Evolutionary conservation across 2,797 vertebrate species (phyloP).

Genomic region (Poecilia wingei): DNA sequence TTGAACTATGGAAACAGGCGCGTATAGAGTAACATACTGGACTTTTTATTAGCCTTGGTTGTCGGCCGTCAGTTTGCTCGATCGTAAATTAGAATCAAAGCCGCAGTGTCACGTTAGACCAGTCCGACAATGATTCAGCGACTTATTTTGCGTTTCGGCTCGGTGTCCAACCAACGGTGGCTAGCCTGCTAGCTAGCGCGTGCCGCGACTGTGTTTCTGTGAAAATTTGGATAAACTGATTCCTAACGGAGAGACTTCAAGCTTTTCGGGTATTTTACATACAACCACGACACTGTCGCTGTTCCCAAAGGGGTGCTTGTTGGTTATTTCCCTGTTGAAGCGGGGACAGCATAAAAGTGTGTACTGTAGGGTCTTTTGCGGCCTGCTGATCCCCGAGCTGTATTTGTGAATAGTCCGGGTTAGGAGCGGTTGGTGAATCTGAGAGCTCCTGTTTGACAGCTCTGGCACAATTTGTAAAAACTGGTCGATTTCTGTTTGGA

Average conservation of each 20-base stretch:
- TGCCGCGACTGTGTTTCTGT: slow-evolving; percentile 61
- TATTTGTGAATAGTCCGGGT: slow-evolving; percentile 67
- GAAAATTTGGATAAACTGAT: slow-evolving; percentile 46
- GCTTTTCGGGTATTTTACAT: slow-evolving; percentile 38
- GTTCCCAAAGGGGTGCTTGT: slow-evolving; percentile 14
- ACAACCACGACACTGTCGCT: slow-evolving; percentile 7
- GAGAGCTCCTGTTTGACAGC: slow-evolving; percentile 55
- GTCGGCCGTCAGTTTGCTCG: slow-evolving; percentile 36
- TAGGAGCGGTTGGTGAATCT: slow-evolving; percentile 52
- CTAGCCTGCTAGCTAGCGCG: slow-evolving; percentile 75
- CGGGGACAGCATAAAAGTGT: slow-evolving; percentile 27
- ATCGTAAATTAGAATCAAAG: slow-evolving; percentile 59
- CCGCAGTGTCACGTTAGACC: slow-evolving; percentile 76
- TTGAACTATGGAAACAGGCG: slow-evolving; percentile 67
- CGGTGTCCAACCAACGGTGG: slow-evolving; percentile 58
- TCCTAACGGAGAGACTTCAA: slow-evolving; percentile 13
- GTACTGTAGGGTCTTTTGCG: slow-evolving; percentile 61
- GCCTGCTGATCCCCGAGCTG: slow-evolving; percentile 80
- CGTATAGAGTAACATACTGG: slow-evolving; percentile 50
- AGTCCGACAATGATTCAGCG: slow-evolving; percentile 85
- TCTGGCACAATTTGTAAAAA: slow-evolving; percentile 21
- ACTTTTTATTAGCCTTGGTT: slow-evolving; percentile 28
- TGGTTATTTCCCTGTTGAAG: slow-evolving; percentile 36
- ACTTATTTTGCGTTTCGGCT: slow-evolving; percentile 78
- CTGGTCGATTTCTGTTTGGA: background rate